Conservation (phyloP, 2,113 vertebrate genomes). For the Himantopus leucocephalus region DNA sequence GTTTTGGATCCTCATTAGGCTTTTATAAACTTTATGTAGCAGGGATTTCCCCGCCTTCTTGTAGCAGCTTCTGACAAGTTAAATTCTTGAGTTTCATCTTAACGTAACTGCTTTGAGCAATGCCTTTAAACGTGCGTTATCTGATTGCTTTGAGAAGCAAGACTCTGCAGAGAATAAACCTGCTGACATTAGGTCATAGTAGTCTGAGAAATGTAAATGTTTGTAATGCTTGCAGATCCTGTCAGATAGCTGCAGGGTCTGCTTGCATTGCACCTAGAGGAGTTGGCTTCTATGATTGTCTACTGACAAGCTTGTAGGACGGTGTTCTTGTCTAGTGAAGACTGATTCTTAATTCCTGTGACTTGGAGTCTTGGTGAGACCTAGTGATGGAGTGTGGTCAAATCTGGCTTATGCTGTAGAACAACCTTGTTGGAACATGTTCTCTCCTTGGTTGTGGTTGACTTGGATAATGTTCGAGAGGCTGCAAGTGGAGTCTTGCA, state of each 20-base stretch:
- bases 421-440: neutral
- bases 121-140: rapidly evolving
- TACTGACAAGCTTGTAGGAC: neutral
- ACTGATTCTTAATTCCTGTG: neutral
- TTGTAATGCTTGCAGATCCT: neutral
- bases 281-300: neutral
- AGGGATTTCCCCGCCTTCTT: neutral
- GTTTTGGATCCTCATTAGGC: neutral
- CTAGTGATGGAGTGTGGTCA: neutral
- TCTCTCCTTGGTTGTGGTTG: neutral
- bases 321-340: neutral
- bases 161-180: neutral
- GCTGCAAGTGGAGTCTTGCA: neutral
- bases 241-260: neutral
- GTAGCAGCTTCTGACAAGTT: neutral
- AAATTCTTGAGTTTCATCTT: neutral
- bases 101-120: neutral
- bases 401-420: neutral
- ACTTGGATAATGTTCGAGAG: neutral
- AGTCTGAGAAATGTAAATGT: neutral
- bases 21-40: neutral
- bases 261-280: neutral
- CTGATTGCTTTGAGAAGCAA: neutral
- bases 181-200: neutral
- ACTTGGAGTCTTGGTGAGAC: neutral